Percentiles rank a stretch among this genome's conserved stretches.
These are phyloP conservation scores for Rhopalosiphum padi DNA, from an alignment of 1,140 invertebrate genomes.

Conservation along the genomic window DNA sequence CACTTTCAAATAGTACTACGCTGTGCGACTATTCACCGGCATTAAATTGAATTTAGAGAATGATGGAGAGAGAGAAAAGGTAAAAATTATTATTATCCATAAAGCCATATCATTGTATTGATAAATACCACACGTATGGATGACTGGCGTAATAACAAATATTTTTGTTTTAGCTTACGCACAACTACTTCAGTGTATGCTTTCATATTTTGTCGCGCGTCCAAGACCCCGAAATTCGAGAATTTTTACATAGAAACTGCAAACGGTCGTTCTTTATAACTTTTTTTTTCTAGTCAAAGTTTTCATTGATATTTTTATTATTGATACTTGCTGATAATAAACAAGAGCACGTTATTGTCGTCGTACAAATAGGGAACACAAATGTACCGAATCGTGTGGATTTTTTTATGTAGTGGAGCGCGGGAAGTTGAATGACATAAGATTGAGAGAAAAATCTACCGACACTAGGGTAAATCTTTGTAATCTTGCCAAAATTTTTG, in stretches of 20 bases:
- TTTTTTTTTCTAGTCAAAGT: neutral
- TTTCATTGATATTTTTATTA: neutral
- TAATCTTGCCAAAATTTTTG: neutral
- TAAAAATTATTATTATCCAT: constrained; percentile 24
- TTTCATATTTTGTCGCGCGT: neutral
- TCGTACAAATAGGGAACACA: neutral
- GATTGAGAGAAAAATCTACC: neutral
- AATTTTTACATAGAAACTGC: neutral
- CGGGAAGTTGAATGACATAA: neutral
- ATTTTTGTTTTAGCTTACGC: constrained; percentile 23
- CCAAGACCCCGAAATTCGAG: neutral
- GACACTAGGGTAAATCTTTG: constrained; percentile 18
- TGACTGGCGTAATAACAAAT: constrained; percentile 28
- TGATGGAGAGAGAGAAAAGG: constrained; percentile 22
- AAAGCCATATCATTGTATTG: constrained; percentile 20
- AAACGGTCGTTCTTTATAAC: neutral
- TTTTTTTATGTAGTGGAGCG: neutral
- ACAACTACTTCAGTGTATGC: neutral
- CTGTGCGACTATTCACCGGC: constrained; percentile 1
- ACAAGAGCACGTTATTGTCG: neutral
- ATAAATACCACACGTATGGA: neutral
- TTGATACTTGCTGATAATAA: neutral
- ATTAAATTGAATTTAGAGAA: constrained; percentile 9
- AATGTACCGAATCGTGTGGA: neutral
- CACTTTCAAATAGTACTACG: constrained; percentile 43